Conservation (phyloP, 1,140 invertebrate genomes). For the Caenorhabditis briggsae region DNA sequence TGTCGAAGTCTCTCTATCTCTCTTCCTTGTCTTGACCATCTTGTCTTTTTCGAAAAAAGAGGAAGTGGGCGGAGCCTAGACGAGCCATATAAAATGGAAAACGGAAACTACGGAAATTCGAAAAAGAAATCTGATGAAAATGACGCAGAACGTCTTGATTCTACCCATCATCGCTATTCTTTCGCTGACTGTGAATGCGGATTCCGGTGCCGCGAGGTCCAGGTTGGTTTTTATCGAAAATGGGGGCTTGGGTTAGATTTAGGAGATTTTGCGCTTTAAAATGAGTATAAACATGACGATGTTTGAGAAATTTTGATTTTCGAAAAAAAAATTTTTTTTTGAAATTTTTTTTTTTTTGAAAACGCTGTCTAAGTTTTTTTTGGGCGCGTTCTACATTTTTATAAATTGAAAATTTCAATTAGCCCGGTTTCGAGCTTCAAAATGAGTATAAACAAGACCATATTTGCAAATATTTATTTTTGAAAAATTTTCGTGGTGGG, state of each 20-base stretch:
- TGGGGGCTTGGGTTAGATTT: background rate
- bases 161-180: constrained; percentile 32
- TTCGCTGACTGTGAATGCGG: background rate
- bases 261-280: background rate
- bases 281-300: background rate
- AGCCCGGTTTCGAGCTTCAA: no score
- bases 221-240: background rate
- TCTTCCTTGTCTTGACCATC: no score
- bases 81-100: background rate
- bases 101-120: background rate
- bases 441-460: no score
- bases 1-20: no score
- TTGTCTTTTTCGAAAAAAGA: background rate
- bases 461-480: no score
- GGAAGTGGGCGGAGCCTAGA: constrained; percentile 36
- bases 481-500: no score
- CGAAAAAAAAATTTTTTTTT: background rate
- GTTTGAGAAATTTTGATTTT: background rate
- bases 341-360: no score
- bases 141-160: constrained; percentile 12
- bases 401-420: no score
- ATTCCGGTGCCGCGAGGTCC: background rate
- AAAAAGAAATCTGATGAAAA: constrained; percentile 19
- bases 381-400: no score
- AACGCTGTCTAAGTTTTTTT: no score